These are phyloP conservation scores for Formica selysi DNA, from an alignment of 1,140 invertebrate species.

Conservation along the genomic window DNA sequence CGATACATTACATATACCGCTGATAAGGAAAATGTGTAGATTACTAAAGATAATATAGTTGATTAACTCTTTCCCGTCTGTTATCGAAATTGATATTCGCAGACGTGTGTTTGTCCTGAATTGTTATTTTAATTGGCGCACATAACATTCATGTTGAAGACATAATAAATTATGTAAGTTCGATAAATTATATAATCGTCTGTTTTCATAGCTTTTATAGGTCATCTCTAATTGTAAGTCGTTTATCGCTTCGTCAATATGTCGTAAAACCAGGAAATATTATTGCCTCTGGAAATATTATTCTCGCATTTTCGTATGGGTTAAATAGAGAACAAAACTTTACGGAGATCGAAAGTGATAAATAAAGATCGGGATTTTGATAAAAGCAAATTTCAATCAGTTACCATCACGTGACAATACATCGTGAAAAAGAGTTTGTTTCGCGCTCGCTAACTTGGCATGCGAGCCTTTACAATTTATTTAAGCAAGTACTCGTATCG, in stretches of 20 bases:
- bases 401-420: slow-evolving; percentile 21
- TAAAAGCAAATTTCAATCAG: slow-evolving; percentile 13
- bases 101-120: background rate
- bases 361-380: background rate
- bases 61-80: background rate
- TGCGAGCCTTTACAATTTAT: background rate
- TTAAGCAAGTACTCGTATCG: background rate
- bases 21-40: slow-evolving; percentile 36
- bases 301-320: background rate
- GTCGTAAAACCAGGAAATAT: background rate
- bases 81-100: slow-evolving; percentile 14
- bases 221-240: background rate
- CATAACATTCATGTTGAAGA: background rate
- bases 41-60: slow-evolving; percentile 20
- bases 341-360: background rate
- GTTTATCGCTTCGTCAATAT: background rate
- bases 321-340: slow-evolving; percentile 1
- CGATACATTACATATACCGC: slow-evolving; percentile 31
- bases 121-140: background rate
- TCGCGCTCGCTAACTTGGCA: background rate
- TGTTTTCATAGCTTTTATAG: background rate
- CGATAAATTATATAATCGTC: too few relatives aligned
- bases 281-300: background rate
- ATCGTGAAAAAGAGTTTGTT: slow-evolving; percentile 25
- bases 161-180: slow-evolving; percentile 17